These are phyloP conservation scores for Oreochromis tanganicae DNA, from an alignment of 2,113 vertebrate species.

Conservation along the genomic window DNA sequence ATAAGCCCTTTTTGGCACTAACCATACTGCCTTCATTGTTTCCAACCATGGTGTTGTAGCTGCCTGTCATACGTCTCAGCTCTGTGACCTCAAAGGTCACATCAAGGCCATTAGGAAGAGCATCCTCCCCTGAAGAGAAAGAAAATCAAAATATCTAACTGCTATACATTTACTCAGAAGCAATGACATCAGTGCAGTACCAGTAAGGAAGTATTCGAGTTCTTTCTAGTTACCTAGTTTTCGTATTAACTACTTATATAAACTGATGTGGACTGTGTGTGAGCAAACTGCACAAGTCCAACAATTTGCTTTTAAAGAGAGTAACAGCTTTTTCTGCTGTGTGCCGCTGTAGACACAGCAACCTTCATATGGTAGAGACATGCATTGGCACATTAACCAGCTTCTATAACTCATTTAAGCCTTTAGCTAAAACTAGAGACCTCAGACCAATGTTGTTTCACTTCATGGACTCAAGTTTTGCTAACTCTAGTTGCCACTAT, in stretches of 20 bases:
- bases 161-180: not conserved
- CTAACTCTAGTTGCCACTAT: not conserved
- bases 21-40: constrained; percentile 99
- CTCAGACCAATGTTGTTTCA: not conserved
- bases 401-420: not conserved
- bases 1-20: constrained; percentile 5
- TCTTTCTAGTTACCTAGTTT: not conserved
- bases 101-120: constrained; percentile 91
- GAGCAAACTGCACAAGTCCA: not conserved
- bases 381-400: not conserved
- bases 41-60: constrained; percentile 97
- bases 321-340: not conserved
- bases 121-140: constrained; percentile 77
- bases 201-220: not conserved
- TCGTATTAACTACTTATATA: not conserved
- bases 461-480: not conserved
- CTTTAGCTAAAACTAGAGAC: not conserved
- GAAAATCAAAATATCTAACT: not conserved
- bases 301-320: not conserved
- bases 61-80: constrained; percentile 86
- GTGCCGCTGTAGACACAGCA: not conserved
- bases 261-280: not conserved
- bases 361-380: not conserved
- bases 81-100: constrained; percentile 95
- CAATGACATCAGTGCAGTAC: not conserved